phyloP scores from a whole-genome alignment of 2,888 invertebrate species.

The Melieria omissa region DNA sequence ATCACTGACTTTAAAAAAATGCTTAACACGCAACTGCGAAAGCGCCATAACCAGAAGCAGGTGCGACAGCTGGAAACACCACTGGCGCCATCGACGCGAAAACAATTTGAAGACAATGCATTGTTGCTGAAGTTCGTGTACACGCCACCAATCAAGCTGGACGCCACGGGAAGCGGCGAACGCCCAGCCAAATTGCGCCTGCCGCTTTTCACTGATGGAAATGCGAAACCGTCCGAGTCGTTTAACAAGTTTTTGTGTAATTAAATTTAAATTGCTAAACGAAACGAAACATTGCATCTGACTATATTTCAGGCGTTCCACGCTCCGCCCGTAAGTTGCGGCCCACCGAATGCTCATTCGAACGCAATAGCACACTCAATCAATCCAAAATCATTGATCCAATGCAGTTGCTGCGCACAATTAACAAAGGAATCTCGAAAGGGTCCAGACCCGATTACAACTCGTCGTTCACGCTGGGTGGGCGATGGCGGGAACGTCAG shows the following conservation, averaged over 20 bases:
- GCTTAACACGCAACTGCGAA: conserved; percentile 45
- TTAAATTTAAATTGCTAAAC: too few relatives aligned
- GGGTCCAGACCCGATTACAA: conserved; percentile 20
- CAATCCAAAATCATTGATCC: conserved; percentile 61
- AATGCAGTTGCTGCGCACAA: conserved; percentile 56
- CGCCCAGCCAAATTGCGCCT: conserved; percentile 51
- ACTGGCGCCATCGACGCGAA: conserved; percentile 13
- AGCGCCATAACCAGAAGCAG: conserved; percentile 14
- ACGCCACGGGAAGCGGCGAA: conserved; percentile 44
- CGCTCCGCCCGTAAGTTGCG: conserved; percentile 48
- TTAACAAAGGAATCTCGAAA: conserved; percentile 52
- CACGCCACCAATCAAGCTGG: conserved; percentile 62
- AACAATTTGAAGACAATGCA: conserved; percentile 38
- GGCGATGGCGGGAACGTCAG: conserved; percentile 59
- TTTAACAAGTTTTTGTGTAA: conserved; percentile 46
- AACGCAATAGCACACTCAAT: conserved; percentile 51
- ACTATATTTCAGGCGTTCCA: conserved; percentile 34
- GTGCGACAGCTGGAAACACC: conserved; percentile 39
- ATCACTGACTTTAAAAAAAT: conserved; percentile 52
- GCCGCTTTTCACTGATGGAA: conserved; percentile 57
- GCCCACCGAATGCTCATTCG: conserved; percentile 40
- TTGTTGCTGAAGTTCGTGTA: conserved; percentile 56
- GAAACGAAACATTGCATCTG: too few relatives aligned
- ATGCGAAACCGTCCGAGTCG: conserved; percentile 47
- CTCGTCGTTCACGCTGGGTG: conserved; percentile 51